A percentile compares a stretch with the other conserved stretches of the same genome.
Evolutionary conservation across 64 coral and sea anemone species (phyloP).

Genomic region (Dendronephthya gigantea): DNA sequence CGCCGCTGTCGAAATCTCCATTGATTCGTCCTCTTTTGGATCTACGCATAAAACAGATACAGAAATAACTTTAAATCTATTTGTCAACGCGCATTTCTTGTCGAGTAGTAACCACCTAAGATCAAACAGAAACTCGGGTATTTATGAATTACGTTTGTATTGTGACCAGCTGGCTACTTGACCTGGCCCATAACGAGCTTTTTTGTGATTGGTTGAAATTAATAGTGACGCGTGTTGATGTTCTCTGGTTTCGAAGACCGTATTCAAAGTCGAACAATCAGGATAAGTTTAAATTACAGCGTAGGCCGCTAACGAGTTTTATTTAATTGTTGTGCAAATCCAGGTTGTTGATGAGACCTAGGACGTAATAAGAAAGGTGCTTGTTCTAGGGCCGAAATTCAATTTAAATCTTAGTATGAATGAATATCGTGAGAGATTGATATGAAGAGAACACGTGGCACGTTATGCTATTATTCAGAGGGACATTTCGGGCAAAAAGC

Average conservation of each 20-base stretch:
- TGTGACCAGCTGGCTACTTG: background rate
- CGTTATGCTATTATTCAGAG: too few relatives aligned
- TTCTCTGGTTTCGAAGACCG: background rate
- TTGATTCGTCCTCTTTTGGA: background rate
- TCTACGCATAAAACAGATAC: background rate
- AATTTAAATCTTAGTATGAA: background rate
- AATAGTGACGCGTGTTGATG: background rate
- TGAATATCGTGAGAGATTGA: too few relatives aligned
- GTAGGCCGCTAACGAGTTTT: background rate
- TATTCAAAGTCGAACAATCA: background rate
- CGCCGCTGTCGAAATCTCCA: background rate
- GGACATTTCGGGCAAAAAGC: too few relatives aligned
- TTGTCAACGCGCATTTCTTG: too few relatives aligned
- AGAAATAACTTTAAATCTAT: background rate
- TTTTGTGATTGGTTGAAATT: background rate
- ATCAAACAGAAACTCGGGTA: background rate
- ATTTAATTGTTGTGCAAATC: background rate
- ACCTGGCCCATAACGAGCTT: background rate
- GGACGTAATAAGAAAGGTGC: background rate
- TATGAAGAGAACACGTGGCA: too few relatives aligned
- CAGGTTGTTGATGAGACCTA: background rate
- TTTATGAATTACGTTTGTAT: background rate
- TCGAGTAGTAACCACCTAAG: too few relatives aligned
- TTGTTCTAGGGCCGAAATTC: background rate
- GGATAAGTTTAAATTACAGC: background rate